These are phyloP conservation scores for Lepidurus couesii DNA, from an alignment of 1,140 invertebrate species.

Conservation along the genomic window DNA sequence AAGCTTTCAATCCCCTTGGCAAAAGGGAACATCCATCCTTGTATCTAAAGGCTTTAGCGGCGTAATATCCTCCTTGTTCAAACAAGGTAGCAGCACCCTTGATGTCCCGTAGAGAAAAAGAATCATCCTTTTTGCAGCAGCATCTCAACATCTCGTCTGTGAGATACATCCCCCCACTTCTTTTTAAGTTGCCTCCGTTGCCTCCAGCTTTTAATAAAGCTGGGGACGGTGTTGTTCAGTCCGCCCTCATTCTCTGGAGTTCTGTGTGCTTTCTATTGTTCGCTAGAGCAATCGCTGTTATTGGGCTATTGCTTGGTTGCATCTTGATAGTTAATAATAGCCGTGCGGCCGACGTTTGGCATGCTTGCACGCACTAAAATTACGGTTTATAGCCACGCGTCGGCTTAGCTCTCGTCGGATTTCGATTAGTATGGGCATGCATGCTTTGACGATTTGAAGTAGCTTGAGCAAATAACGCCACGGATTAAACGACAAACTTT, in stretches of 20 bases:
- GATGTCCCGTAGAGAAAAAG: not conserved
- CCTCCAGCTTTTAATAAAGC: slow-evolving; percentile 22
- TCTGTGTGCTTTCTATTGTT: not conserved
- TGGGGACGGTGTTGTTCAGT: slow-evolving; percentile 8
- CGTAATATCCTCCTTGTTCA: slow-evolving; percentile 19
- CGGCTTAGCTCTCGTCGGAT: not conserved
- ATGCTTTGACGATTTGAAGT: not conserved
- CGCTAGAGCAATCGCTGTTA: slow-evolving; percentile 7
- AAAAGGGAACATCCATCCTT: slow-evolving; percentile 10
- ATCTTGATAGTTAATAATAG: slow-evolving; percentile 22
- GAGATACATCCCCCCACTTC: not conserved
- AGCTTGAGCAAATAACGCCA: not conserved
- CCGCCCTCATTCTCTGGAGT: not conserved
- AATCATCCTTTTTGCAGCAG: not conserved
- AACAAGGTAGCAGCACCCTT: not conserved
- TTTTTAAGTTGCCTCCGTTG: slow-evolving; percentile 18
- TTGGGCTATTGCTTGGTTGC: slow-evolving; percentile 18
- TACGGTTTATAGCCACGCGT: not conserved
- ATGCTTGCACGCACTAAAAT: not conserved
- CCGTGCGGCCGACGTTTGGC: not conserved
- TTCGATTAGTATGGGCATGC: slow-evolving; percentile 5
- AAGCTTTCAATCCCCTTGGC: slow-evolving; percentile 21
- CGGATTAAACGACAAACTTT: not conserved
- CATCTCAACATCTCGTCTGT: not conserved
- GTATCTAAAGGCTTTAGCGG: slow-evolving; percentile 5